These are phyloP conservation scores for Corythornis vintsioides DNA, from an alignment of 2,113 vertebrate genomes.

Conservation along the genomic window DNA sequence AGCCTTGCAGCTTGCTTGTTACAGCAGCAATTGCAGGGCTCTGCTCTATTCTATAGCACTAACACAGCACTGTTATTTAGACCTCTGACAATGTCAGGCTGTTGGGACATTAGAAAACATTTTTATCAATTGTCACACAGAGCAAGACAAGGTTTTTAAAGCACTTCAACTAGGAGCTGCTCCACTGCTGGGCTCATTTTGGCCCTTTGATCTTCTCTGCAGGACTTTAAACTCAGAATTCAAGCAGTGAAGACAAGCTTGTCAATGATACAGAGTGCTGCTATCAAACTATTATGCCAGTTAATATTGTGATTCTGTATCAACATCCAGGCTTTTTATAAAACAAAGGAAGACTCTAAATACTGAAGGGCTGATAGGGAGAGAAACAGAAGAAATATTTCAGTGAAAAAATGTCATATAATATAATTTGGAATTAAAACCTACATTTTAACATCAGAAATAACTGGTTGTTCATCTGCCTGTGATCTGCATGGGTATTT, in stretches of 20 bases:
- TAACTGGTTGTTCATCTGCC: neutral
- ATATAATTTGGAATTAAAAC: neutral
- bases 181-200: neutral
- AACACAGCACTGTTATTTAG: constrained; percentile 2
- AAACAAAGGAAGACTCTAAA: neutral
- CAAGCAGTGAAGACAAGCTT: neutral
- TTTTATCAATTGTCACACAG: constrained; percentile 44
- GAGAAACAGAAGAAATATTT: neutral
- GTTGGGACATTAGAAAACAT: neutral
- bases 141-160: constrained; percentile 34
- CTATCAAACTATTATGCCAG: neutral
- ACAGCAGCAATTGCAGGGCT: constrained; percentile 6
- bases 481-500: neutral
- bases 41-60: neutral
- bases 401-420: neutral
- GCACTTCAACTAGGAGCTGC: neutral
- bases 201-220: constrained; percentile 29
- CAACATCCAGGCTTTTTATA: neutral
- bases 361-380: neutral
- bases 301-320: neutral
- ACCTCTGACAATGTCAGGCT: neutral
- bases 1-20: constrained; percentile 40
- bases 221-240: constrained; percentile 2
- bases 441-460: neutral
- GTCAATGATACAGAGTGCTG: neutral